phyloP scores from a whole-genome alignment of 2,797 vertebrate genomes.

The Scomberomorus guttatus region DNA sequence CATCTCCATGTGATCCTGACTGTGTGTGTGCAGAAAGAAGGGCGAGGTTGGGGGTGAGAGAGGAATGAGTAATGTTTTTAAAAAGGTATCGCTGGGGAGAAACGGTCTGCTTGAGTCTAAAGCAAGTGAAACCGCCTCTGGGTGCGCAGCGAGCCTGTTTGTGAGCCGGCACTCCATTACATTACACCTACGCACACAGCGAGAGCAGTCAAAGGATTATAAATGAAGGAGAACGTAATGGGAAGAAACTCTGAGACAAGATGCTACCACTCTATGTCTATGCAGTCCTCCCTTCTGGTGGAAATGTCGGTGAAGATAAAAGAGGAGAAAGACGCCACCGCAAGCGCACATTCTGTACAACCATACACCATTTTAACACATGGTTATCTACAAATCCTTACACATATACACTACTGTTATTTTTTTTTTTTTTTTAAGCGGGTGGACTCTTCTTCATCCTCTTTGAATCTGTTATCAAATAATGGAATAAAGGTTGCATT shows the following conservation, averaged over 20 bases:
- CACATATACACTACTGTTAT: slow-evolving; percentile 1
- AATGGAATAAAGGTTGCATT: slow-evolving; percentile 43
- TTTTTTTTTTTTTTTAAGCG: slow-evolving; percentile 1
- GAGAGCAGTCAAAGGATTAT: slow-evolving; percentile 72
- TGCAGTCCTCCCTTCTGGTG: slow-evolving; percentile 23
- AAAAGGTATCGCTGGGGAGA: slow-evolving; percentile 38
- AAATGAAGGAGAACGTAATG: slow-evolving; percentile 73
- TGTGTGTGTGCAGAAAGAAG: not conserved
- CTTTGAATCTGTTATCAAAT: slow-evolving; percentile 66
- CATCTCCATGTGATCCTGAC: slow-evolving; percentile 30
- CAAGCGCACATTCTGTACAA: not conserved
- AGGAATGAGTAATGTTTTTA: slow-evolving; percentile 45
- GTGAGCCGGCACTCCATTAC: slow-evolving; percentile 62
- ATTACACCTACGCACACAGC: slow-evolving; percentile 74
- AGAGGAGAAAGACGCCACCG: not conserved
- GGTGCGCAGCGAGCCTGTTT: slow-evolving; percentile 56
- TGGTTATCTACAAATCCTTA: slow-evolving; percentile 1
- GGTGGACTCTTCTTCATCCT: slow-evolving; percentile 32
- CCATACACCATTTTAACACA: not conserved
- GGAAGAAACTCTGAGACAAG: slow-evolving; percentile 60
- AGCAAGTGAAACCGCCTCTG: slow-evolving; percentile 61
- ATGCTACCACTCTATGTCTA: slow-evolving; percentile 40
- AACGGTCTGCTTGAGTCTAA: slow-evolving; percentile 46
- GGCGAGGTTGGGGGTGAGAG: slow-evolving; percentile 7
- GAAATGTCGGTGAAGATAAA: slow-evolving; percentile 43